Percentiles rank a stretch among this genome's conserved stretches.
phyloP scores from a whole-genome alignment of 1,140 invertebrate species.

The Drosophila bocki region DNA sequence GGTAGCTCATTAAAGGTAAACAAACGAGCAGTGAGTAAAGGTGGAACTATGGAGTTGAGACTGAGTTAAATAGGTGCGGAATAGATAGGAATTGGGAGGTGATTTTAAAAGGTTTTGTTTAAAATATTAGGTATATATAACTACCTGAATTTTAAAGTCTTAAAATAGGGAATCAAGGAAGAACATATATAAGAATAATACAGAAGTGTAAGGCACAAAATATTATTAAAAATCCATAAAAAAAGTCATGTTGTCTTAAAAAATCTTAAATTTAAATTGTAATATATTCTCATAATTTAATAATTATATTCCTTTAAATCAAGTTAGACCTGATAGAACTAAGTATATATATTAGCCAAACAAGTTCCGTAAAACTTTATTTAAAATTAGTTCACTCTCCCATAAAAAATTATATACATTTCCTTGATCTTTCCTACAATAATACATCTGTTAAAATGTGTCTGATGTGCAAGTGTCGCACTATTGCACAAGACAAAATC shows the following conservation, averaged over 20 bases:
- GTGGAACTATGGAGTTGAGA: not conserved
- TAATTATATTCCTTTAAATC: too few species aligned
- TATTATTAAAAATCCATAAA: too few species aligned
- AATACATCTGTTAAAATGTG: conserved; percentile 13
- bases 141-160: too few species aligned
- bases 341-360: not conserved
- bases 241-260: too few species aligned
- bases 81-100: not conserved
- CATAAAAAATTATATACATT: not conserved
- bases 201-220: too few species aligned
- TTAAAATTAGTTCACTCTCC: not conserved
- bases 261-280: too few species aligned
- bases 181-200: too few species aligned
- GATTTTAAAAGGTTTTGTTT: not conserved
- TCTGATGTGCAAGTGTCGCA: conserved; percentile 60
- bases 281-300: too few species aligned
- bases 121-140: not conserved
- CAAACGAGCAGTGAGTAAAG: conserved; percentile 3
- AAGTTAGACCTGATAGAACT: too few species aligned
- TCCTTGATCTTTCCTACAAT: conserved; percentile 16
- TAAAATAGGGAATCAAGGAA: too few species aligned
- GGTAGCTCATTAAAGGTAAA: conserved; percentile 42
- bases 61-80: conserved; percentile 1
- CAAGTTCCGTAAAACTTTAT: not conserved
- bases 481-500: conserved; percentile 72